A percentile compares a stretch with the other conserved stretches of the same genome.
Conservation (phyloP, 2,797 vertebrate genomes). For the Anguilla megastoma region DNA sequence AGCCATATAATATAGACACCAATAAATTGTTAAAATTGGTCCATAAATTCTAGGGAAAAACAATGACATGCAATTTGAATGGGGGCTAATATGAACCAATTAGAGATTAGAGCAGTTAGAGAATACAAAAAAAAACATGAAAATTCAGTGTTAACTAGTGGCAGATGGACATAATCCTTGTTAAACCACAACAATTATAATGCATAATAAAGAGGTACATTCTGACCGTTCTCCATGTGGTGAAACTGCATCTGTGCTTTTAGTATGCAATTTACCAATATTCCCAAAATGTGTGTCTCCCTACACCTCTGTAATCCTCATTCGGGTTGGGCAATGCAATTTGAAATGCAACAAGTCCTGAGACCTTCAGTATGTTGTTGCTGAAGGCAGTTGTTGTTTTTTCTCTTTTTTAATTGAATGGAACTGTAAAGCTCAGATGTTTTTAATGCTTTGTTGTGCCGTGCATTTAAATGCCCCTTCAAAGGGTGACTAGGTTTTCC, state of each 20-base stretch:
- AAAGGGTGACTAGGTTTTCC: not conserved
- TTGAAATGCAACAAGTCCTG: not conserved
- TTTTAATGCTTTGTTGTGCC: not conserved
- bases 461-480: constrained; percentile 5
- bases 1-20: not conserved
- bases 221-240: too few relatives aligned
- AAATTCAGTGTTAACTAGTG: too few relatives aligned
- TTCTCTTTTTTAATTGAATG: not conserved
- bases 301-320: not conserved
- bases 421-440: constrained; percentile 10
- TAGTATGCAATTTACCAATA: too few relatives aligned
- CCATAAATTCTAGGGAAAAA: not conserved
- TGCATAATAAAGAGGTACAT: not conserved
- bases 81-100: not conserved
- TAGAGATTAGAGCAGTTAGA: not conserved
- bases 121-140: too few relatives aligned
- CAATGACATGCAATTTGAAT: too few relatives aligned
- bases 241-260: not conserved
- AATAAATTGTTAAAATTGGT: not conserved
- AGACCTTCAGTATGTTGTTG: not conserved
- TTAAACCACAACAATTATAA: not conserved
- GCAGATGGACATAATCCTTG: too few relatives aligned
- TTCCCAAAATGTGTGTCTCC: not conserved
- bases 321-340: not conserved
- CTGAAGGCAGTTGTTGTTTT: not conserved